Conservation (phyloP, 2,888 invertebrate genomes). For the Andrena fulva region DNA sequence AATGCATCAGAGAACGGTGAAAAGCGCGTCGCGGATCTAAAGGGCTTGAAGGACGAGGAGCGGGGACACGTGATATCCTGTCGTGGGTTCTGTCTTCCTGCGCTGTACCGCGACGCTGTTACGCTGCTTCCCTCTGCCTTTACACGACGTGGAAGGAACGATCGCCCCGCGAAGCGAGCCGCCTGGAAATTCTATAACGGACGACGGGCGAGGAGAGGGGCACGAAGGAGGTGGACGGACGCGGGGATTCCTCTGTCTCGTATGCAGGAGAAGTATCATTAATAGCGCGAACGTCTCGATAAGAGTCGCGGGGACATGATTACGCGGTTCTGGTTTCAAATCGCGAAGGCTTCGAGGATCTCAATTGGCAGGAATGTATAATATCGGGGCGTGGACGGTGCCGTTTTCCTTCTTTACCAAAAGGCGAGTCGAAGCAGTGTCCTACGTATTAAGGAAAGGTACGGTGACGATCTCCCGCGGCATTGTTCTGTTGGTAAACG, state of each 20-base stretch:
- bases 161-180: slow-evolving; percentile 33
- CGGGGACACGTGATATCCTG: slow-evolving; percentile 70
- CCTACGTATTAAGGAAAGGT: background rate
- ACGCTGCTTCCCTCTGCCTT: slow-evolving; percentile 48
- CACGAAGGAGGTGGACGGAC: slow-evolving; percentile 23
- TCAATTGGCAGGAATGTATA: background rate
- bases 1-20: slow-evolving; percentile 70
- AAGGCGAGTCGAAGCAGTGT: no score
- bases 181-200: slow-evolving; percentile 40
- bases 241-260: slow-evolving; percentile 24
- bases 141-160: slow-evolving; percentile 55
- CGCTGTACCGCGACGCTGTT: slow-evolving; percentile 54
- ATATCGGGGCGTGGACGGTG: background rate
- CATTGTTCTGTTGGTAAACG: slow-evolving; percentile 4
- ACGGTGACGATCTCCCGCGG: background rate
- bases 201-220: slow-evolving; percentile 7
- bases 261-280: slow-evolving; percentile 14
- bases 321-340: background rate
- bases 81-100: slow-evolving; percentile 59
- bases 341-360: background rate
- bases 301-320: background rate
- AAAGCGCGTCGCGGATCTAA: slow-evolving; percentile 60
- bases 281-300: slow-evolving; percentile 1
- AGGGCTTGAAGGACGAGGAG: slow-evolving; percentile 59
- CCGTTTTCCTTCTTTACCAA: no score